Percentiles rank a stretch among this genome's conserved stretches.
Conservation (phyloP, 2,888 invertebrate species). For the Thymelicus lineola region DNA sequence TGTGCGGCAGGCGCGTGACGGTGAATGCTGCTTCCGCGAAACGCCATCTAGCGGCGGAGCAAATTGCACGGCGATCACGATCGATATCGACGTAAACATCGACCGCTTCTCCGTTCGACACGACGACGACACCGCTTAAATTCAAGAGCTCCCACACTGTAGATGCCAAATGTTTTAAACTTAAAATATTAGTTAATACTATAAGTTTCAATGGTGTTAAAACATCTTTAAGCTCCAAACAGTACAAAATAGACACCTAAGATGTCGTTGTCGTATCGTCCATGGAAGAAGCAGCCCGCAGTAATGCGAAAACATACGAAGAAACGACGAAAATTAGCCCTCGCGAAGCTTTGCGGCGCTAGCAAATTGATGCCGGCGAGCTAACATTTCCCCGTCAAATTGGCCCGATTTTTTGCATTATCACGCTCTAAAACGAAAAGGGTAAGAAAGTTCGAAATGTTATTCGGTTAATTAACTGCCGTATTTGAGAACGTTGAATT, state of each 20-base stretch:
- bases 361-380: conserved; percentile 35
- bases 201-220: too few species aligned
- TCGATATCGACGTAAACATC: conserved; percentile 56
- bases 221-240: too few species aligned
- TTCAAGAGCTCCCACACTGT: too few species aligned
- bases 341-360: conserved; percentile 25
- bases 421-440: conserved; percentile 10
- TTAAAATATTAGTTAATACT: too few species aligned
- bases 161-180: too few species aligned
- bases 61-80: conserved; percentile 78
- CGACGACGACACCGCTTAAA: too few species aligned
- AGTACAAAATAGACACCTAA: too few species aligned
- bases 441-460: conserved; percentile 15
- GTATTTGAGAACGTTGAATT: too few species aligned
- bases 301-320: conserved; percentile 38
- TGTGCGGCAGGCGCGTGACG: conserved; percentile 74
- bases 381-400: conserved; percentile 26
- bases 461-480: not conserved
- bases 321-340: conserved; percentile 38
- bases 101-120: not conserved
- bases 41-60: conserved; percentile 67
- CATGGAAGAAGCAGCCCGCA: too few species aligned
- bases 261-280: too few species aligned
- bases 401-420: conserved; percentile 33
- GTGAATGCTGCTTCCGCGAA: conserved; percentile 73